phyloP scores from a whole-genome alignment of 2,113 vertebrate genomes.

The Aix galericulata region DNA sequence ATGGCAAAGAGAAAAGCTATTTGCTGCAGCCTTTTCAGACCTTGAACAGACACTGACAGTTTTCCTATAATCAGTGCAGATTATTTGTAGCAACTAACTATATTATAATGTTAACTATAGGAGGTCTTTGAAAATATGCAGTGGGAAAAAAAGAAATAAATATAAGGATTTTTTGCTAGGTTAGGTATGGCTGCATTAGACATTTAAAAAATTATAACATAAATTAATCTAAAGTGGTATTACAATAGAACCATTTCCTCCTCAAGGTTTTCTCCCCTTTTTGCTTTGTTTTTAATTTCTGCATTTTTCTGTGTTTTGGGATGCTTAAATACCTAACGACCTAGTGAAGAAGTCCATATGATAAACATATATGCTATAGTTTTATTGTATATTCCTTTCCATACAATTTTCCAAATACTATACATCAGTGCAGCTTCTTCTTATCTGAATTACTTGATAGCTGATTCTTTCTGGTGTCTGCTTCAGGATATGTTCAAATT shows the following conservation, averaged over 20 bases:
- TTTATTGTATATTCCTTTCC: neutral
- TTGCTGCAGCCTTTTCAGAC: constrained; percentile 93
- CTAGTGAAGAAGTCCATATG: neutral
- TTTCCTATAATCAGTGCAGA: constrained; percentile 89
- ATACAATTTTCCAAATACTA: neutral
- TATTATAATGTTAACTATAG: constrained; percentile 85
- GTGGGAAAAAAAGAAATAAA: constrained; percentile 40
- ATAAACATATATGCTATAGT: neutral
- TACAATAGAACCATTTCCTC: neutral
- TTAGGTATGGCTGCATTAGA: constrained; percentile 40
- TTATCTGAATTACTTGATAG: constrained; percentile 59
- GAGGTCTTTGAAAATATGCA: constrained; percentile 77
- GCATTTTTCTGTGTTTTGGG: neutral
- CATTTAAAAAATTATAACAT: constrained; percentile 54
- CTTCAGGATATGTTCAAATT: constrained; percentile 82
- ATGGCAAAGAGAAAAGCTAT: constrained; percentile 94
- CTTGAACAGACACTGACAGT: constrained; percentile 88
- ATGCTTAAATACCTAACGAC: neutral
- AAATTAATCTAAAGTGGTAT: constrained; percentile 38
- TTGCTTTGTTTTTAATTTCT: neutral
- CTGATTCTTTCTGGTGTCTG: constrained; percentile 76
- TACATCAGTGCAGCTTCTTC: constrained; percentile 18
- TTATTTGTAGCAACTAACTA: constrained; percentile 86
- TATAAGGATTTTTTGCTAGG: constrained; percentile 32
- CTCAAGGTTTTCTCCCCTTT: neutral